phyloP scores from a whole-genome alignment of 2,888 invertebrate genomes.

The Metacarcinus magister region DNA sequence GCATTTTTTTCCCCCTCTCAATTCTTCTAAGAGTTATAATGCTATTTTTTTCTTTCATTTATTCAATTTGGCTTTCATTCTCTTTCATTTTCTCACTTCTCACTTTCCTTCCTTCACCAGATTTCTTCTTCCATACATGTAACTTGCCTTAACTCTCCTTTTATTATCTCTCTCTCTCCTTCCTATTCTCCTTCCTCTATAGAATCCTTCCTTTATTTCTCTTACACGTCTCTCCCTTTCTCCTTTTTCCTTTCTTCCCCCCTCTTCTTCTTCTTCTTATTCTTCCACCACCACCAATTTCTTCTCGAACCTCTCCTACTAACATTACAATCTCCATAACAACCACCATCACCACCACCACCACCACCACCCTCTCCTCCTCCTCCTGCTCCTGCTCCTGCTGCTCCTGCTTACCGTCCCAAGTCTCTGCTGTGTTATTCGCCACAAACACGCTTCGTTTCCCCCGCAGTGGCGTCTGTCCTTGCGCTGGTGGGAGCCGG shows the following conservation, averaged over 20 bases:
- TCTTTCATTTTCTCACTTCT: not conserved
- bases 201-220: not conserved
- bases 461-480: not conserved
- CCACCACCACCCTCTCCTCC: not conserved
- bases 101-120: not conserved
- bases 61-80: too few relatives aligned
- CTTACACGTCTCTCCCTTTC: not conserved
- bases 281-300: not conserved
- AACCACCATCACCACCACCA: not conserved
- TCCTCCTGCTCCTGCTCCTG: not conserved
- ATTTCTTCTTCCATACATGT: too few relatives aligned
- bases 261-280: not conserved
- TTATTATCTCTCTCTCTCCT: not conserved
- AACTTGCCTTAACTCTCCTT: too few relatives aligned
- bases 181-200: too few relatives aligned
- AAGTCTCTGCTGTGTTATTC: not conserved
- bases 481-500: not conserved
- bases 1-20: not conserved
- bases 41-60: too few relatives aligned
- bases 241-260: not conserved
- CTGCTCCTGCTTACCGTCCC: constrained; percentile 12
- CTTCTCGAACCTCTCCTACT: not conserved
- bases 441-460: not conserved
- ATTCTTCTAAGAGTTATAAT: too few relatives aligned
- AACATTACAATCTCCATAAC: not conserved